Evolutionary conservation across 2,888 invertebrate genomes (phyloP).

Genomic region (Standfussiana lucernea): DNA sequence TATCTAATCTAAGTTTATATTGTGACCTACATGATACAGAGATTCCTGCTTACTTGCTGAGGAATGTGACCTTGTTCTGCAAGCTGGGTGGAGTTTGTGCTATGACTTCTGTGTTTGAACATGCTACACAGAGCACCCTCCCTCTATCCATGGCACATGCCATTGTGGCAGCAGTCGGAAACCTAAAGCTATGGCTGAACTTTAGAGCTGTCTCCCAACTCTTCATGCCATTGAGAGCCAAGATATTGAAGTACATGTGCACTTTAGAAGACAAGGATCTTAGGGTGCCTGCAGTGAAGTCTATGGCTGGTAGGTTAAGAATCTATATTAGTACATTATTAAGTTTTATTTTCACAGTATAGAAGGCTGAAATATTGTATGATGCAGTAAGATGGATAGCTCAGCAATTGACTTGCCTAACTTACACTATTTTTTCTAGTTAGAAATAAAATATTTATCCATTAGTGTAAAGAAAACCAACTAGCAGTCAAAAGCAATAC

Average conservation of each 20-base stretch:
- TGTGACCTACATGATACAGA: slow-evolving; percentile 98
- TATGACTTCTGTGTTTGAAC: slow-evolving; percentile 96
- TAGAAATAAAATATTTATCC: neutral
- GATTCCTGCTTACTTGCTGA: slow-evolving; percentile 96
- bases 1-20: slow-evolving; percentile 94
- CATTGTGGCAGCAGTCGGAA: slow-evolving; percentile 97
- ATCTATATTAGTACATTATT: neutral
- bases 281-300: slow-evolving; percentile 96
- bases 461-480: neutral
- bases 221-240: slow-evolving; percentile 96
- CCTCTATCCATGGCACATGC: slow-evolving; percentile 97
- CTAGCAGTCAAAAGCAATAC: neutral
- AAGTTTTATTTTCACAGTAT: neutral
- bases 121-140: slow-evolving; percentile 93
- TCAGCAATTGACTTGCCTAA: neutral
- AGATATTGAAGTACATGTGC: slow-evolving; percentile 98
- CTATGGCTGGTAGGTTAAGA: slow-evolving; percentile 94
- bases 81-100: slow-evolving; percentile 97
- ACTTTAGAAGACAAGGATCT: slow-evolving; percentile 97
- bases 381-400: neutral
- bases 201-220: slow-evolving; percentile 96
- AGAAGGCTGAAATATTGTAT: neutral
- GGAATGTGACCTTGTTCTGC: slow-evolving; percentile 98
- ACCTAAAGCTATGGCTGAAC: slow-evolving; percentile 98
- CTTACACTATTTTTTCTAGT: neutral